phyloP scores from a whole-genome alignment of 92 coral and sea anemone species.

The Parazoanthus swiftii region DNA sequence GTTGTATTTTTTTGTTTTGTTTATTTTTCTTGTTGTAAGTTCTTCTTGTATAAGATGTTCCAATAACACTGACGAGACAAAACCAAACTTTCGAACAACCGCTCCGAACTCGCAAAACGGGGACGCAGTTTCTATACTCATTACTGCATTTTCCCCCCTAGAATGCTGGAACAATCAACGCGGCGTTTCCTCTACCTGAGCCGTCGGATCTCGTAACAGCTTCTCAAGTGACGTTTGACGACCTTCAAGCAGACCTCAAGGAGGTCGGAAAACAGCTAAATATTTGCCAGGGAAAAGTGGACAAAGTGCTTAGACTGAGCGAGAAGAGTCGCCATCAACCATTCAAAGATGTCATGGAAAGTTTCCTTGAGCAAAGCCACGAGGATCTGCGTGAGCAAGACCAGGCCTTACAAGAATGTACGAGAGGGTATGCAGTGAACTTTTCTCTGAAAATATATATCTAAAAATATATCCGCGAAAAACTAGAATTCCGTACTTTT shows the following conservation, averaged over 20 bases:
- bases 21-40: too few species aligned
- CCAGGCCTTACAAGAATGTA: conserved; percentile 72
- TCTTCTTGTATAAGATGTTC: too few species aligned
- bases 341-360: conserved; percentile 64
- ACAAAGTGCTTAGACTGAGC: conserved; percentile 63
- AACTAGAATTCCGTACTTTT: too few species aligned
- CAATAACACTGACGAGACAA: too few species aligned
- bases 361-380: conserved; percentile 70
- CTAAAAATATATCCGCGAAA: too few species aligned
- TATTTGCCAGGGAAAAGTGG: conserved; percentile 63
- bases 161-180: conserved; percentile 85
- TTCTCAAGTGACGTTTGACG: conserved; percentile 83
- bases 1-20: too few species aligned
- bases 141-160: background rate
- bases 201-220: conserved; percentile 77
- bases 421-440: conserved; percentile 54
- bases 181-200: conserved; percentile 82
- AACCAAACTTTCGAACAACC: background rate
- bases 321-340: conserved; percentile 59
- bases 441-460: too few species aligned
- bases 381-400: conserved; percentile 67
- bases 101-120: background rate
- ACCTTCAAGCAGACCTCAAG: conserved; percentile 67
- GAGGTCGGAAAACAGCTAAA: conserved; percentile 57
- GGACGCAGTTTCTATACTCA: background rate